Base-by-base conservation (phyloP, 2,888 invertebrate genomes). In the Tetranychus piercei region DNA sequence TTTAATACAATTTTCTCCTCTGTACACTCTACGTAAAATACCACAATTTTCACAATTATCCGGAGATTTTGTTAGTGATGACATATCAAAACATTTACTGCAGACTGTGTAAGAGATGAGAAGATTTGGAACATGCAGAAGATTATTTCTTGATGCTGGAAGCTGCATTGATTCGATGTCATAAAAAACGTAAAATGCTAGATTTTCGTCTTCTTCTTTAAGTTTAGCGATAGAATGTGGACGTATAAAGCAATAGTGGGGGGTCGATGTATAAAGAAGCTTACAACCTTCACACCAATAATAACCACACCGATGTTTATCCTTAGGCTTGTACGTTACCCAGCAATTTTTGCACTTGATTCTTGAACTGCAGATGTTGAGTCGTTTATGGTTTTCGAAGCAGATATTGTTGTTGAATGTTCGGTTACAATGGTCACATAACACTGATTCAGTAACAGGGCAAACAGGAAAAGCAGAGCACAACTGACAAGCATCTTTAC, bases 31-130 rank as follows among this genome's bases (percentile, higher is more conserved):
- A 2, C 34, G 9, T 6, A 11, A 20, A 6, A 1, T 7, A 0
- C 73, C 73, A 73, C 75, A 75, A 8, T 55, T 3, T n/a, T 64
- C 70, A 70, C 75, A 75, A 7, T 9, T 9, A 4, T 11, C 15
- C 1, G 11, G 44, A 1, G 23, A 7, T 3, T 43, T 71, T 8
- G 5, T 15, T 23, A 18, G 9, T 3, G 18, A 34, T 15, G 11
- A 15, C 6, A 15, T n/a, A 43, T 23, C 34, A 8, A 23, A 15
- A 22, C 73, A 73, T 6, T 55, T 20, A 22, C 18, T 15, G 45
- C 73, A 73, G 0, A 73, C 8, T 4, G 55, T 73, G 6, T 43
- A n/a, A 8, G 18, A n/a, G 5, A 73, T 22, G 3, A 73, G 64
- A 7, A 73, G 44, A 44, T 55, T 65, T 1, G 65, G 20, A 6